Base-by-base conservation (phyloP, 2,113 vertebrate species). In the Mohoua ochrocephala region DNA sequence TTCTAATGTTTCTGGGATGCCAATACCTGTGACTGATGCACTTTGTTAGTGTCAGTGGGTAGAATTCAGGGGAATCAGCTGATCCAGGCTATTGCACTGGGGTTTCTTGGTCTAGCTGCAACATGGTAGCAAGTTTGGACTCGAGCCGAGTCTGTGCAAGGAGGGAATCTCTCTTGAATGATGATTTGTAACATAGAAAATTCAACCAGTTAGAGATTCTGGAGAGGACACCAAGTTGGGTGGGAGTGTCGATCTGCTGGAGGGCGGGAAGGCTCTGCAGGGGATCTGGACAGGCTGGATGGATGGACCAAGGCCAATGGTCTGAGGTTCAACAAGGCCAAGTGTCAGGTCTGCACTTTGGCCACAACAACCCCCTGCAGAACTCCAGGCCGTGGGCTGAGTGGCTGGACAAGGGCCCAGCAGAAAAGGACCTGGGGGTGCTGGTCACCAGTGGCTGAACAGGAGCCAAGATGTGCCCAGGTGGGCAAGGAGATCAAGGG, bases 81-180 rank as follows among this genome's bases (percentile, higher is more conserved):
- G 21, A 31, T 64, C 9, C 47, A 74, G 39, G 39, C 42, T 70
- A 1, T 74, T 3, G 4, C 21, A 11, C 19, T 22, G 35, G 14
- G 4, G 10, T 49, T 85, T 84, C 45, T 59, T 63, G 63, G 33
- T 47, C 16, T 41, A 44, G 28, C 17, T 76, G 13, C 57, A 68
- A 64, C 33, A 4, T 19, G 31, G 31, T 20, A 28, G 15, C 73
- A 76, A 42, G 45, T 70, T 50, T 47, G 39, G 61, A 27, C 39
- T 37, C 0, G 0, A 80, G 31, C 50, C 47, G 50, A 54, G 47
- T 64, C 41, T 0, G 0, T 78, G 37, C 30, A 18, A 35, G 35
- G 21, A 45, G 27, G 11, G 65, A 54, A 1, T 71, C 23, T 81
- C 22, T 2, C 27, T 77, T 4, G 1, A 15, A 26, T 44, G 16